Percentiles rank a stretch among this genome's conserved stretches.
Conservation (phyloP, 2,797 vertebrate species). For the Rhinichthys osculus region DNA sequence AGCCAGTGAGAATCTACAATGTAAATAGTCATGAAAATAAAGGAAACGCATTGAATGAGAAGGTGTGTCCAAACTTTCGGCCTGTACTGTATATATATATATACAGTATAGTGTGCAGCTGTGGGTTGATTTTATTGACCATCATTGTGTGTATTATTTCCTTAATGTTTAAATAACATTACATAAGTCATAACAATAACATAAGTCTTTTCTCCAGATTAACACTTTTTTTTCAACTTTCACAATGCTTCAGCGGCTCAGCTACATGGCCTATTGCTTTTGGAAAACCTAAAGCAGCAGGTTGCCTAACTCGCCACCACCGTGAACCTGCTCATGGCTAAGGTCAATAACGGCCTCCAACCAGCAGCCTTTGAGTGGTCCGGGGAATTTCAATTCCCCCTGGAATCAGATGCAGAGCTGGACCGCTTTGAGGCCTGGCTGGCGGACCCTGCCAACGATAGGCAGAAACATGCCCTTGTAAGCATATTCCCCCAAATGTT, state of each 20-base stretch:
- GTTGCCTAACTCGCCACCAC: constrained; percentile 7
- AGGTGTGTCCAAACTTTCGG: too few species aligned
- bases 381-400: constrained; percentile 4
- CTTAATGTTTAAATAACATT: too few species aligned
- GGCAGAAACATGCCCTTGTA: constrained; percentile 18
- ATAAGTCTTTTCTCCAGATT: not conserved
- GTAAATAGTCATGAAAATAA: too few species aligned
- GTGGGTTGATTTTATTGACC: too few species aligned
- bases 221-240: constrained; percentile 11
- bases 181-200: too few species aligned
- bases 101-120: too few species aligned
- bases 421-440: constrained; percentile 22
- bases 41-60: too few species aligned
- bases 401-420: constrained; percentile 22
- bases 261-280: constrained; percentile 24
- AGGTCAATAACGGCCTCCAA: constrained; percentile 11
- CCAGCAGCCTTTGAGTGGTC: constrained; percentile 18
- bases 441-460: constrained; percentile 7
- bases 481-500: too few species aligned
- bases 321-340: constrained; percentile 11
- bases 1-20: too few species aligned
- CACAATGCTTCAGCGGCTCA: constrained; percentile 7
- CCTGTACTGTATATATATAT: too few species aligned
- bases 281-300: constrained; percentile 29
- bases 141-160: too few species aligned